Base-by-base conservation (phyloP, 2,113 vertebrate species). In the Tychaedon coryphoeus region DNA sequence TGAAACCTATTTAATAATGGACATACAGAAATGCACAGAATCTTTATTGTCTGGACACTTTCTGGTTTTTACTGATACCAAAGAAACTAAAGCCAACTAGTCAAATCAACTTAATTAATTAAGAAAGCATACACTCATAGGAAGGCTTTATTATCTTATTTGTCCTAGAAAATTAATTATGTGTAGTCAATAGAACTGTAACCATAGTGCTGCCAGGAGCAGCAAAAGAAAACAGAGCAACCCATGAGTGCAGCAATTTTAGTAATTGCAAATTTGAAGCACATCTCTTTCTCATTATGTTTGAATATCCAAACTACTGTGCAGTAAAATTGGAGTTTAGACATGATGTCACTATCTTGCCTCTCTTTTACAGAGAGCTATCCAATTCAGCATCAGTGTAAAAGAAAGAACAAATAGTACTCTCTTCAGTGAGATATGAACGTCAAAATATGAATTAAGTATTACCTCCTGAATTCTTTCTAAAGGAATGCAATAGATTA, bases 131-230 rank as follows among this genome's bases (percentile, higher is more conserved):
- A 61, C 16, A 25, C 18, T 78, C 80, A 60, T 26, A 79, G 66
- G 48, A 87, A 65, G 24, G 8, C 8, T 82, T 93, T 62, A 70
- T 88, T 70, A 80, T 60, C 60, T 70, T 85, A 79, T 90, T 85
- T 88, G 38, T 66, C 50, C 77, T 73, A 67, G 51, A 87, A 94
- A 91, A 95, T 90, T 53, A 86, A 92, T 92, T 90, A 50, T n/a
- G 47, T 67, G 20, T 53, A 70, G 62, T 87, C 73, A 70, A 4
- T 43, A 57, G 71, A 80, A 92, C 76, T 75, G 57, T 51, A 91
- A 64, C 20, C 57, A 89, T 7, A 3, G 50, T 10, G 42, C 50
- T 86, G 58, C 51, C 54, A 86, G 9, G 22, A 74, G 31, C 61
- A 72, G 48, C 29, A 85, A 26, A 86, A 90, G 54, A 92, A 88